Evolutionary conservation across 2,113 vertebrate genomes (phyloP), one percentile per base, ranked within the genome.

Genomic region (Apteryx mantelli): DNA sequence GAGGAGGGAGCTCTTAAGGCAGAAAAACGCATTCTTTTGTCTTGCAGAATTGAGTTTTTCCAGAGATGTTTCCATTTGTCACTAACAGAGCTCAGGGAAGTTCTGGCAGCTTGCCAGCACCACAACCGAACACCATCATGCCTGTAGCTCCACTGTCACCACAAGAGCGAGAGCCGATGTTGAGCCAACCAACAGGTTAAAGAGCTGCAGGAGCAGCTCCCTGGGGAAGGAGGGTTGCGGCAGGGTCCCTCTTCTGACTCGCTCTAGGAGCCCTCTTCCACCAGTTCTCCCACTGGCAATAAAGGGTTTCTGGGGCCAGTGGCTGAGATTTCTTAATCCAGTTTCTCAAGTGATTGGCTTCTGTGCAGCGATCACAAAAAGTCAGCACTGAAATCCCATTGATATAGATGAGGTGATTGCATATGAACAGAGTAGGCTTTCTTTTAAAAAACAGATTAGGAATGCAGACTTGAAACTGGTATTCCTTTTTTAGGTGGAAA

Each of bases 51-150:
- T 44, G 8, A 30, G 18, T 34, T 94, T 90, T 88, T 79, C 46
- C 53, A 19, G 63, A 77, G 56, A 8, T 56, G 20, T 64, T 86
- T 83, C 25, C 55, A 40, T 25, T 32, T 82, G 22, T 84, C 32
- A 26, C 38, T 40, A 0, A 19, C 34, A 46, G 14, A 70, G 40
- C 40, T 86, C 36, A 83, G 55, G 74, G n/a, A 85, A 73, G 38
- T 17, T 50, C 21, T 64, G 73, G 15, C 73, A 91, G 30, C 25
- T 83, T 71, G 26, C 46, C 36, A 55, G 56, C 60, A 71, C 19
- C n/a, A 44, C 17, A 44, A 3, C 26, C 36, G 1, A 3, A n/a
- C 3, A 2, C 46, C 3, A 1, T 46, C 0, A 0, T 87, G 73
- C 48, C 3, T 1, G 8, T 46, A 48, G 71, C 32, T 69, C 25